Evolutionary conservation across 2,797 vertebrate genomes (phyloP).

Genomic region (Luscinia luscinia): DNA sequence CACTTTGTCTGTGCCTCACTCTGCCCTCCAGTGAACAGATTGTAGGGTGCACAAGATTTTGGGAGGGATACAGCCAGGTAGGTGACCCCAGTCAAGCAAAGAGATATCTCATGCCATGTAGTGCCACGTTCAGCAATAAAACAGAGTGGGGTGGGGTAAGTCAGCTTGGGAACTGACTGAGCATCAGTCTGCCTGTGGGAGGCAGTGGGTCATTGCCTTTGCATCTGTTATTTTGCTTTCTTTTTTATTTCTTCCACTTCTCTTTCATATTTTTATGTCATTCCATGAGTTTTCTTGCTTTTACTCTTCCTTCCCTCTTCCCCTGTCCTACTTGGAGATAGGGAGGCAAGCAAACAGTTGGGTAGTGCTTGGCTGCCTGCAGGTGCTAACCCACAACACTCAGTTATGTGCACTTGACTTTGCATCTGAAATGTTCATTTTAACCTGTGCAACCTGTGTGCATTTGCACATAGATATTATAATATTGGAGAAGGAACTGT

Average conservation of each 20-base stretch:
- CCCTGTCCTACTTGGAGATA: not conserved
- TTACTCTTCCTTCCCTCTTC: not conserved
- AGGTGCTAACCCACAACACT: not conserved
- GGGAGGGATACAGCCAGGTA: not conserved
- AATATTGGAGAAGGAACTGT: not conserved
- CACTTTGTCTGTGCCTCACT: not conserved
- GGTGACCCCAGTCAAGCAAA: not conserved
- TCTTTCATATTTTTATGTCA: not conserved
- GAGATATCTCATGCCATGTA: not conserved
- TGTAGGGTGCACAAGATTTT: not conserved
- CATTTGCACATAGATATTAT: not conserved
- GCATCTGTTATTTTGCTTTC: not conserved
- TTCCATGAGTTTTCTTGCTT: not conserved
- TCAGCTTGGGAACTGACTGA: not conserved
- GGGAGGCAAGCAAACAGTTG: not conserved
- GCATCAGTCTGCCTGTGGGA: not conserved
- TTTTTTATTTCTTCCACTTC: not conserved
- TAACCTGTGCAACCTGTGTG: not conserved
- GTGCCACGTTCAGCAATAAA: not conserved
- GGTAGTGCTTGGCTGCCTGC: not conserved
- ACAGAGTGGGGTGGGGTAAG: not conserved
- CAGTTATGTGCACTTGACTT: not conserved
- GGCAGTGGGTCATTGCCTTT: not conserved
- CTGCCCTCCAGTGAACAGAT: rapidly evolving
- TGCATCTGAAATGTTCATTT: not conserved